A percentile compares a stretch with the other conserved stretches of the same genome.
Evolutionary conservation across 2,797 vertebrate genomes (phyloP).

Genomic region (Cuniculus paca): DNA sequence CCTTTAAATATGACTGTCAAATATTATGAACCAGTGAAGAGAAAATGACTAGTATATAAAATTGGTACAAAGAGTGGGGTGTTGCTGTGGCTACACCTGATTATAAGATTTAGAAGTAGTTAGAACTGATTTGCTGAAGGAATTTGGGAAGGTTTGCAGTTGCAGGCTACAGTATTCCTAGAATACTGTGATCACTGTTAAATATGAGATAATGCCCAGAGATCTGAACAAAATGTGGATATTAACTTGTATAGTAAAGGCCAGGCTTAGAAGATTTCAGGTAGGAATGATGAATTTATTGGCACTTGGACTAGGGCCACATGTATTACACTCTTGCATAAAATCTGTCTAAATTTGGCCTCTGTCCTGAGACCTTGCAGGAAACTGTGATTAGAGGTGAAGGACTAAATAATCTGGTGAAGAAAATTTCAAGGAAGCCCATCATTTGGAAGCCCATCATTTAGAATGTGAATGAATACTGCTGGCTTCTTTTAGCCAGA

Average conservation of each 20-base stretch:
- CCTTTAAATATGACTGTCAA: background rate
- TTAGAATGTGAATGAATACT: too few relatives aligned
- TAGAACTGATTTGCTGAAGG: background rate
- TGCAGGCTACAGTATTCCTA: background rate
- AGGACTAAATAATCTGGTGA: too few relatives aligned
- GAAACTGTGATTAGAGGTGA: background rate
- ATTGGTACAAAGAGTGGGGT: background rate
- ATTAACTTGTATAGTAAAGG: background rate
- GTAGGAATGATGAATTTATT: background rate
- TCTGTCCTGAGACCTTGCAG: background rate
- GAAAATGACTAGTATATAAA: background rate
- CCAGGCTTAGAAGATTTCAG: background rate
- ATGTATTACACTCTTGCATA: background rate
- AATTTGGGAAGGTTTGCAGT: background rate
- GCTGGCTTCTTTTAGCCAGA: too few relatives aligned
- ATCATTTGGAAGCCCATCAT: too few relatives aligned
- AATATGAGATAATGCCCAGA: background rate
- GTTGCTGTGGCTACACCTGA: background rate
- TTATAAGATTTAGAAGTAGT: background rate
- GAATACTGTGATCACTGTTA: background rate
- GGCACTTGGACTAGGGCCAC: background rate
- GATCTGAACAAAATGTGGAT: background rate
- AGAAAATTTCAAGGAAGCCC: too few relatives aligned
- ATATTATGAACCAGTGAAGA: background rate
- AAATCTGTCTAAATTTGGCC: background rate